These are phyloP conservation scores for Gavialis gangeticus DNA, from an alignment of 2,113 vertebrate species.

Conservation along the genomic window DNA sequence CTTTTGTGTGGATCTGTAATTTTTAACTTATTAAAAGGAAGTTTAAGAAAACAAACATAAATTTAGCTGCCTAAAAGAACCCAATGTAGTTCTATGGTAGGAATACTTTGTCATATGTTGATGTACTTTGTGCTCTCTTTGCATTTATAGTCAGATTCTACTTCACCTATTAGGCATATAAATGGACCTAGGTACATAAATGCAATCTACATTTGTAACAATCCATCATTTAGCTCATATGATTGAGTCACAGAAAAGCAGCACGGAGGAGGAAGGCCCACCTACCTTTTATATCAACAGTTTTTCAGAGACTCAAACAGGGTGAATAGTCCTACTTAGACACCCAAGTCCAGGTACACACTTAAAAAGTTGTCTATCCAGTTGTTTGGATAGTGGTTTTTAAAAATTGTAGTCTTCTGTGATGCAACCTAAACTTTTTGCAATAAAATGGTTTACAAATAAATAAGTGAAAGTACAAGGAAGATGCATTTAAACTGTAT, in stretches of 20 bases:
- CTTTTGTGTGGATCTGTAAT: not conserved
- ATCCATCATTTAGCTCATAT: not conserved
- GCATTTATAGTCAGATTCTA: not conserved
- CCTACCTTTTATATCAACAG: no score
- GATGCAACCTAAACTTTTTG: not conserved
- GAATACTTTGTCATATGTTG: not conserved
- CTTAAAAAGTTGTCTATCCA: no score
- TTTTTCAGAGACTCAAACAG: no score
- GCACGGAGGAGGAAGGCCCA: no score
- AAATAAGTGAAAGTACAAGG: not conserved
- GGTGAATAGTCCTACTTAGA: no score
- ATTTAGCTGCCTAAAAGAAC: not conserved
- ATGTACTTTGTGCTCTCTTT: not conserved
- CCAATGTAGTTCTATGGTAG: not conserved
- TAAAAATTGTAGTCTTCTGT: no score
- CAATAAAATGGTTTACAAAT: not conserved
- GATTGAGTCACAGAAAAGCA: no score
- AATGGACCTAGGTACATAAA: no score
- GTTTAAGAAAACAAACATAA: not conserved
- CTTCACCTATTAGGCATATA: no score
- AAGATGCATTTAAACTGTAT: not conserved
- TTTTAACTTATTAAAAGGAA: not conserved
- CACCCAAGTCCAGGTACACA: no score
- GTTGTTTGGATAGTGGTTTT: no score
- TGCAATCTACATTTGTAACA: not conserved